phyloP scores from a whole-genome alignment of 2,113 vertebrate species.

The Theristicus caerulescens region DNA sequence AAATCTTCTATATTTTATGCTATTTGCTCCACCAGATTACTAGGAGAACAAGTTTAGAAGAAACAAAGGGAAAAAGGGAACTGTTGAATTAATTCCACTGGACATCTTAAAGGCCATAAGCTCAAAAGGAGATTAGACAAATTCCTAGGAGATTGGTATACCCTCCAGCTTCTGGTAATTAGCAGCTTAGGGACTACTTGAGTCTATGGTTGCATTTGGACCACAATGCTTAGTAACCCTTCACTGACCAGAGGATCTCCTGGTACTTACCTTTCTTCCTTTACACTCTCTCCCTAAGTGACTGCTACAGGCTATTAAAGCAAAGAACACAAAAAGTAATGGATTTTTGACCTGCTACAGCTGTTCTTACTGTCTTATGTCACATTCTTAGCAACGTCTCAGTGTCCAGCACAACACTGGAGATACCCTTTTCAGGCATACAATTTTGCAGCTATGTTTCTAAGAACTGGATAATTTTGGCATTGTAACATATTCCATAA shows the following conservation, averaged over 20 bases:
- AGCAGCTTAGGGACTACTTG: conserved; percentile 19
- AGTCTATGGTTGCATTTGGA: neutral
- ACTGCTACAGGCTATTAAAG: neutral
- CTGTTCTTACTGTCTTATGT: neutral
- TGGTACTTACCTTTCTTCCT: neutral
- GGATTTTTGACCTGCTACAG: neutral
- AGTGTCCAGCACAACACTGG: neutral
- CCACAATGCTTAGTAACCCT: neutral
- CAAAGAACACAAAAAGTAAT: neutral
- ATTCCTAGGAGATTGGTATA: conserved; percentile 9
- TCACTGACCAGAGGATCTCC: neutral
- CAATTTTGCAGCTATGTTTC: neutral
- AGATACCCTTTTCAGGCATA: neutral
- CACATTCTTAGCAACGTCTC: neutral
- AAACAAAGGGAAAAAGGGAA: neutral
- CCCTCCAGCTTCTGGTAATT: conserved; percentile 26
- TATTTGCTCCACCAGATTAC: neutral
- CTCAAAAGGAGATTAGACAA: conserved; percentile 32
- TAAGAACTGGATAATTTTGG: neutral
- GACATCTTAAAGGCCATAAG: neutral
- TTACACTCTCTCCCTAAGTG: neutral
- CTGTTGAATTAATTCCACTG: neutral
- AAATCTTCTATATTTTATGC: neutral
- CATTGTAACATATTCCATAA: neutral
- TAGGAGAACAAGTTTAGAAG: neutral